Evolutionary conservation across 2,113 vertebrate genomes (phyloP).

Genomic region (Bambusicola thoracicus): DNA sequence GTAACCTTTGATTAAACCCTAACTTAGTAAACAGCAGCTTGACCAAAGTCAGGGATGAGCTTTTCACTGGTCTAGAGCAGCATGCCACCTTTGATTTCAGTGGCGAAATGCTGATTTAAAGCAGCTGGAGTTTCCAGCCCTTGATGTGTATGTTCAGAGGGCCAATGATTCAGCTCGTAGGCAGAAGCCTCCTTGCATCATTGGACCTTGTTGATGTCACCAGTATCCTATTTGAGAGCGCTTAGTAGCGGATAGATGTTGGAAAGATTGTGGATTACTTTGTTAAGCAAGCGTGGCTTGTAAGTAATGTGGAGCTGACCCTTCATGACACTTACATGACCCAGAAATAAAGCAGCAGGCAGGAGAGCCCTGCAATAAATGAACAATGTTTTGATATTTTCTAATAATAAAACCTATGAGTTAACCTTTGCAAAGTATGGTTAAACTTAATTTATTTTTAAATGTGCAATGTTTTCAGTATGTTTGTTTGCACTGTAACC

Average conservation of each 20-base stretch:
- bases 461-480: slow-evolving; percentile 55
- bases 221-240: fast-evolving
- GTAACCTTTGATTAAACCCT: not conserved
- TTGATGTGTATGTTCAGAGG: not conserved
- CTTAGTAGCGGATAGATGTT: slow-evolving; percentile 19
- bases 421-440: slow-evolving; percentile 63
- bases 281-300: slow-evolving; percentile 61
- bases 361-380: slow-evolving; percentile 52
- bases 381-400: slow-evolving; percentile 68
- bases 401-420: slow-evolving; percentile 64
- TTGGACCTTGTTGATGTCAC: not conserved
- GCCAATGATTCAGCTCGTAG: not conserved
- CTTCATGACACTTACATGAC: slow-evolving; percentile 43
- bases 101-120: not conserved
- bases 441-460: slow-evolving; percentile 68
- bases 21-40: not conserved
- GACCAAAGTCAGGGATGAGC: fast-evolving
- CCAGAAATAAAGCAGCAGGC: slow-evolving; percentile 68
- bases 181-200: not conserved
- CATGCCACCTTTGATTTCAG: not conserved
- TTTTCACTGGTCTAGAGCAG: not conserved
- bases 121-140: not conserved
- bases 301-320: slow-evolving; percentile 65
- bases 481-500: slow-evolving; percentile 66
- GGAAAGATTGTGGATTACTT: slow-evolving; percentile 55